Evolutionary conservation across 2,797 vertebrate genomes (phyloP).

Genomic region (Taeniopygia guttata): DNA sequence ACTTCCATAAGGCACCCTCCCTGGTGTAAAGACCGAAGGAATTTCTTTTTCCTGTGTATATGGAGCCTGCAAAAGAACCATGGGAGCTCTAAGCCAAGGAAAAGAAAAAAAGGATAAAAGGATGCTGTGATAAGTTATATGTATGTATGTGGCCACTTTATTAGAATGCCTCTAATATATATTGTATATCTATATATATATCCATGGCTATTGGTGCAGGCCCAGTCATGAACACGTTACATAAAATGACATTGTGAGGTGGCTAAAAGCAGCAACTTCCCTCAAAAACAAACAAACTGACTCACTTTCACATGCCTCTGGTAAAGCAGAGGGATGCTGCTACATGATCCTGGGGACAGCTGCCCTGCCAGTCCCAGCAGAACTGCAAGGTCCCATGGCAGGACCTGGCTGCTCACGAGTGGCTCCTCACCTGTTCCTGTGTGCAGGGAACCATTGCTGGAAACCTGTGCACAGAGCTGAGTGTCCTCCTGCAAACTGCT

Average conservation of each 20-base stretch:
- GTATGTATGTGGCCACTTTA: neutral
- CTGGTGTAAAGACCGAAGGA: neutral
- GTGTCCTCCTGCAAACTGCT: neutral
- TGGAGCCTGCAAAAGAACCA: neutral
- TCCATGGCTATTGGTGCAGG: neutral
- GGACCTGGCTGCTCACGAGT: neutral
- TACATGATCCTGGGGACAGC: fast-evolving
- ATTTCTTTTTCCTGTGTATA: neutral
- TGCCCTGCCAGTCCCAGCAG: neutral
- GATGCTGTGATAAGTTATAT: neutral
- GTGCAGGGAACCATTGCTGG: neutral
- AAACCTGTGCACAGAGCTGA: neutral
- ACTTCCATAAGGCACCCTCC: neutral
- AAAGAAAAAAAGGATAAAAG: neutral
- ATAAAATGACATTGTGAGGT: neutral
- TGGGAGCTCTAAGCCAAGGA: neutral
- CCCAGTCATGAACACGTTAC: neutral
- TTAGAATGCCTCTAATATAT: neutral
- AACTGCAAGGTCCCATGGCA: neutral
- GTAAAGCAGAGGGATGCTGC: neutral
- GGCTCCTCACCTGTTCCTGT: neutral
- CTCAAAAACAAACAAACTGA: neutral
- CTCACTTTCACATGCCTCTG: neutral
- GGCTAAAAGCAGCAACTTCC: conserved; percentile 15
- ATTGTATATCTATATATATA: neutral